Evolutionary conservation across 2,113 vertebrate genomes (phyloP).

Genomic region (Calyptommatus sinebrachiatus): DNA sequence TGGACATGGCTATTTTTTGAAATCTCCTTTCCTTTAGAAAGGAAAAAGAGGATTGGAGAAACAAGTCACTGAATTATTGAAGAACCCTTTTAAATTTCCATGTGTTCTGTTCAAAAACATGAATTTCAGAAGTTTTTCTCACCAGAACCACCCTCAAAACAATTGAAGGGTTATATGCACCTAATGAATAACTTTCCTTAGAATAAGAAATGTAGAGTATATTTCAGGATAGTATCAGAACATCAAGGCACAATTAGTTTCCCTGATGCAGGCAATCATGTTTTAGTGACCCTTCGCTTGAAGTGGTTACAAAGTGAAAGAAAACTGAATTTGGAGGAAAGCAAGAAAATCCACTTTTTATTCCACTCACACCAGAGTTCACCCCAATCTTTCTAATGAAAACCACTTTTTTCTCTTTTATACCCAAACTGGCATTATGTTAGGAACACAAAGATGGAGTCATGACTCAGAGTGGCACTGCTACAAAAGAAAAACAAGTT

Average conservation of each 20-base stretch:
- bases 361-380: slow-evolving; percentile 16
- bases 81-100: background rate
- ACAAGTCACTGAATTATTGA: background rate
- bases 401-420: background rate
- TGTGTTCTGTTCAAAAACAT: background rate
- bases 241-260: background rate
- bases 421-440: background rate
- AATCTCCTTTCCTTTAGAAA: too few relatives aligned
- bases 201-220: background rate
- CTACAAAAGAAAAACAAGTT: background rate
- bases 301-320: background rate
- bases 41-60: background rate
- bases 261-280: slow-evolving; percentile 8
- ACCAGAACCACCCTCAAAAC: background rate
- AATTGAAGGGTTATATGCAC: background rate
- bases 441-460: background rate
- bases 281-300: background rate
- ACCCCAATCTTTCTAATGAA: slow-evolving; percentile 22
- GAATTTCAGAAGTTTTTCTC: background rate
- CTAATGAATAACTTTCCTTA: background rate
- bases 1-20: too few relatives aligned
- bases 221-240: background rate
- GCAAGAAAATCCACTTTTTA: slow-evolving; percentile 13
- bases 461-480: background rate
- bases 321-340: background rate